Base-by-base conservation (phyloP, 1,140 invertebrate species). In the Pogonognathellus flavescens region DNA sequence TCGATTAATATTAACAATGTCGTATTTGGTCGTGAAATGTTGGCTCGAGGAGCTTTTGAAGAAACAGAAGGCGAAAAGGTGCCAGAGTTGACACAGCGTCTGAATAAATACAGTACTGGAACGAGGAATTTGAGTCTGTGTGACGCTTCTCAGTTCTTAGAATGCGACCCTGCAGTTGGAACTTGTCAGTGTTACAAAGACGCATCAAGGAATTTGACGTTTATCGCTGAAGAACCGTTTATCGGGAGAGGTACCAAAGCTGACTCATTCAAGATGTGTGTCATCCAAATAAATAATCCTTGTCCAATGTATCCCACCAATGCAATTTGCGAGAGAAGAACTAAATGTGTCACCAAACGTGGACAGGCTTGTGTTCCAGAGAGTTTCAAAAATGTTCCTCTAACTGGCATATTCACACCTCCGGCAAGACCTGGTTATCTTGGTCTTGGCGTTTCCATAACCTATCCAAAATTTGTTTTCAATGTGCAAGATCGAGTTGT, bases 291-390 rank as follows among this genome's bases (percentile, higher is more conserved):
- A 0, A 14, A 14, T 25, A 66, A 20, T 31, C 20, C 1, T 20
- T 66, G 62, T 14, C 62, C 62, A 20, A 66, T 66, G 62, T 66
- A 66, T 25, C 62, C 62, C 14, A 31, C 62, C 22, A 25, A 66
- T 66, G 62, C 22, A 0, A 14, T 66, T 10, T 66, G 62, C 6
- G 62, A 66, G 25, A 66, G 25, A 31, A 66, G 62, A 25, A 31
- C 20, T 13, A 66, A 25, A 25, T 41, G 31, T 41, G 31, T 3
- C 1, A 41, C 31, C n/a, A n/a, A n/a, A 41, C 31, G 31, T 14
- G 62, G 62, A 66, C 20, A 66, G 9, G 62, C 62, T 25, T 66
- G 62, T 20, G 4, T 66, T 66, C 2, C 62, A 0, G 5, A 20
- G 25, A 66, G 25, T 31, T 66, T 66, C 14, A 66, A 14, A 66